These are phyloP conservation scores for Tachysurus vachellii DNA, from an alignment of 2,113 vertebrate species.

Conservation along the genomic window DNA sequence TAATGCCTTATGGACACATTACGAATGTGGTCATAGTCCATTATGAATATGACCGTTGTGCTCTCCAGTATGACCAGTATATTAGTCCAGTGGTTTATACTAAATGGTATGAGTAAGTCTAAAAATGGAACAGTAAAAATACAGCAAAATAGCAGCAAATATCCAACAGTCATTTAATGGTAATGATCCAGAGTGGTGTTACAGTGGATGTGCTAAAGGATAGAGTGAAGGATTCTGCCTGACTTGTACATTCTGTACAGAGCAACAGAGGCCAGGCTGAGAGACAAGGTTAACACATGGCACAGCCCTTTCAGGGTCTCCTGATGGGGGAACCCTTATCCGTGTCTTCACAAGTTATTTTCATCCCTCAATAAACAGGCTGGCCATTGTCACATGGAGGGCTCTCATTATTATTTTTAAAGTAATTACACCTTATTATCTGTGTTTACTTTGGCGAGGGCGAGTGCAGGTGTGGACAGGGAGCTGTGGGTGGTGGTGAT, in stretches of 20 bases:
- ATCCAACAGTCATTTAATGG: not conserved
- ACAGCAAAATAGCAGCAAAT: not conserved
- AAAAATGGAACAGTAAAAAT: not conserved
- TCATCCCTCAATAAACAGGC: constrained; percentile 85
- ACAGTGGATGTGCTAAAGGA: constrained; percentile 17
- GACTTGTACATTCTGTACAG: not conserved
- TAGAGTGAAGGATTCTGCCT: constrained; percentile 11
- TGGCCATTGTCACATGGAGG: constrained; percentile 82
- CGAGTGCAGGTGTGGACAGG: constrained; percentile 94
- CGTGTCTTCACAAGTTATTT: constrained; percentile 75
- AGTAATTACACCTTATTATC: constrained; percentile 97
- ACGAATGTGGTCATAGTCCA: not conserved
- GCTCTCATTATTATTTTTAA: constrained; percentile 87
- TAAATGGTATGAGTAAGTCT: not conserved
- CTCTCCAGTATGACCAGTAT: not conserved
- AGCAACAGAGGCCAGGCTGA: not conserved
- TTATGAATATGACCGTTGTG: not conserved
- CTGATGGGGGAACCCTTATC: constrained; percentile 66
- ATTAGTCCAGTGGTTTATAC: not conserved
- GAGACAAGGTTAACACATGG: constrained; percentile 58
- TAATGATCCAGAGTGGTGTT: constrained; percentile 40
- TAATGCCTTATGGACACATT: constrained; percentile 15
- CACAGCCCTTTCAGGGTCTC: constrained; percentile 62
- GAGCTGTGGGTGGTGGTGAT: constrained; percentile 84
- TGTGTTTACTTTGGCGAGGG: constrained; percentile 93